phyloP scores from a whole-genome alignment of 2,797 vertebrate species.

The Pterois miles region DNA sequence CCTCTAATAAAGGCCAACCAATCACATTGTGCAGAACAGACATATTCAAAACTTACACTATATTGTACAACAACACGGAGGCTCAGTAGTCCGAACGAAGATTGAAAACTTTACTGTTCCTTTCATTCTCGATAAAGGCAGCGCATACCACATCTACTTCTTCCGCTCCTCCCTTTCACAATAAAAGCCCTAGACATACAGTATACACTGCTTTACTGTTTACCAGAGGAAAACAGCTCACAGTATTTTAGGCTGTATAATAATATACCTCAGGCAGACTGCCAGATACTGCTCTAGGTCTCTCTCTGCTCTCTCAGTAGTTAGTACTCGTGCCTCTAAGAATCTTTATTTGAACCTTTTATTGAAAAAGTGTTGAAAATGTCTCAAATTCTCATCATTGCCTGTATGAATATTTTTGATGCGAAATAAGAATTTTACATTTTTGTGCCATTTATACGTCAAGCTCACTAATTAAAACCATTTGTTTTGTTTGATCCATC shows the following conservation, averaged over 20 bases:
- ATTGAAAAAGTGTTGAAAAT: not conserved
- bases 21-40: fast-evolving
- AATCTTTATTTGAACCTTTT: not conserved
- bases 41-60: not conserved
- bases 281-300: too few relatives aligned
- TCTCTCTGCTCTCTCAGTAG: too few relatives aligned
- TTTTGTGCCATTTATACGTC: too few relatives aligned
- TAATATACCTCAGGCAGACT: too few relatives aligned
- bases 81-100: not conserved
- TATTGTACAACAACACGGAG: not conserved
- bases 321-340: too few relatives aligned
- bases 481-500: too few relatives aligned
- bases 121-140: not conserved
- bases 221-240: not conserved
- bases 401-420: not conserved
- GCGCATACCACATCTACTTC: not conserved
- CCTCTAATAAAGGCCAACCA: not conserved
- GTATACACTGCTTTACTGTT: too few relatives aligned
- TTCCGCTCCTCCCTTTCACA: too few relatives aligned
- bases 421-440: not conserved
- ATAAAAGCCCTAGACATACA: too few relatives aligned
- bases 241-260: not conserved
- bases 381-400: too few relatives aligned
- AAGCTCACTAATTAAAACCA: too few relatives aligned
- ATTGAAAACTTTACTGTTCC: not conserved